These are phyloP conservation scores for Coregonus sp. DNA, from an alignment of 2,797 vertebrate genomes.

Conservation along the genomic window DNA sequence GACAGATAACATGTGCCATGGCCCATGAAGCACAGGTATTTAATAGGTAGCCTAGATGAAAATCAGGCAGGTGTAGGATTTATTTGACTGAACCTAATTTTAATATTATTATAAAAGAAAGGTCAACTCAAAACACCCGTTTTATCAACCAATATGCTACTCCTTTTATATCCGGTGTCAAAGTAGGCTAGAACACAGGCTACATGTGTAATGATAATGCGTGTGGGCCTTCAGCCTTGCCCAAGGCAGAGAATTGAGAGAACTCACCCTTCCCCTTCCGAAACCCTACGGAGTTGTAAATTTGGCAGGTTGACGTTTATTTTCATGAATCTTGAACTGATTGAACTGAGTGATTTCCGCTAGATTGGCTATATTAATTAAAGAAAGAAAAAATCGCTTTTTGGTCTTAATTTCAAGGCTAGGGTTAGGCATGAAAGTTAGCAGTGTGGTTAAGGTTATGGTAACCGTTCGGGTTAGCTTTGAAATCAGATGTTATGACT, in stretches of 20 bases:
- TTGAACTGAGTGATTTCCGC: too few species aligned
- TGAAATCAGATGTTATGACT: too few species aligned
- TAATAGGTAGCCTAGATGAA: background rate
- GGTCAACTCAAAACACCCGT: background rate
- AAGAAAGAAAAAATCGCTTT: too few species aligned
- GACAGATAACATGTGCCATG: background rate
- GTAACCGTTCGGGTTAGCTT: too few species aligned
- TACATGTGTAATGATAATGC: background rate
- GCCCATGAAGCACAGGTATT: background rate
- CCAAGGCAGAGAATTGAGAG: background rate
- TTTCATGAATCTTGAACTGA: too few species aligned
- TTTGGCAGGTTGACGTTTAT: slow-evolving; percentile 20
- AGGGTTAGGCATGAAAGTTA: too few species aligned
- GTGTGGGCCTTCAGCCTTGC: background rate
- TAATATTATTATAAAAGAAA: background rate
- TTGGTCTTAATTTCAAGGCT: too few species aligned
- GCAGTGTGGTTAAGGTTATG: too few species aligned
- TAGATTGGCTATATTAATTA: too few species aligned
- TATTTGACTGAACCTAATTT: background rate
- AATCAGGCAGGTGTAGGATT: background rate
- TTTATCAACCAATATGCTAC: background rate
- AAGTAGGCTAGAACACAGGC: background rate
- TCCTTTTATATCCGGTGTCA: background rate
- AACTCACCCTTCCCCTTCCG: background rate
- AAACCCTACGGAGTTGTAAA: slow-evolving; percentile 18